These are phyloP conservation scores for Acanthosoma haemorrhoidale DNA, from an alignment of 2,888 invertebrate species.

Conservation along the genomic window DNA sequence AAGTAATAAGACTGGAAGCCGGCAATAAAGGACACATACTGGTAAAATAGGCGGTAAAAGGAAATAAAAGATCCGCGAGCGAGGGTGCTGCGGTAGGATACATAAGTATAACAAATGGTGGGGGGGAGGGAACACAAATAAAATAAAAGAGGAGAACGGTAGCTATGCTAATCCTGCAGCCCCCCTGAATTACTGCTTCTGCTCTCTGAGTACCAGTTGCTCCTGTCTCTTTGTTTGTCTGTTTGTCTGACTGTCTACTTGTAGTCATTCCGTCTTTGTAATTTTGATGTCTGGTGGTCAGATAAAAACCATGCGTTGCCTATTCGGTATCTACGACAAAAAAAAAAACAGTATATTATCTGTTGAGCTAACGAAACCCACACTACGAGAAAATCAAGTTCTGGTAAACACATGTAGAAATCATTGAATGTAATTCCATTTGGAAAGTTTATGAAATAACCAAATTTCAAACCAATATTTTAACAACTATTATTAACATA, in stretches of 20 bases:
- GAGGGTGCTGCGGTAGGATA: background rate
- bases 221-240: constrained; percentile 23
- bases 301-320: no score
- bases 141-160: constrained; percentile 39
- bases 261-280: background rate
- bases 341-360: no score
- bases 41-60: constrained; percentile 3
- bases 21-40: constrained; percentile 1
- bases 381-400: no score
- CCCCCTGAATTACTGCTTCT: constrained; percentile 38
- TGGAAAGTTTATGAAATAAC: no score
- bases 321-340: no score
- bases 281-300: no score
- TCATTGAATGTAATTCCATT: no score
- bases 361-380: no score
- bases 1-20: constrained; percentile 10
- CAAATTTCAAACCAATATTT: no score
- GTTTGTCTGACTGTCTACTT: background rate
- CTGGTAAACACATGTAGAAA: no score
- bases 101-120: constrained; percentile 20
- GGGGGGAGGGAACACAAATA: constrained; percentile 26
- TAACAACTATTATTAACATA: no score
- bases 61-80: constrained; percentile 7
- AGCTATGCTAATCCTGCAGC: constrained; percentile 43
- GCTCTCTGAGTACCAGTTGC: constrained; percentile 47